Conservation (phyloP, 2,797 vertebrate species). For the Neopelma chrysocephalum region DNA sequence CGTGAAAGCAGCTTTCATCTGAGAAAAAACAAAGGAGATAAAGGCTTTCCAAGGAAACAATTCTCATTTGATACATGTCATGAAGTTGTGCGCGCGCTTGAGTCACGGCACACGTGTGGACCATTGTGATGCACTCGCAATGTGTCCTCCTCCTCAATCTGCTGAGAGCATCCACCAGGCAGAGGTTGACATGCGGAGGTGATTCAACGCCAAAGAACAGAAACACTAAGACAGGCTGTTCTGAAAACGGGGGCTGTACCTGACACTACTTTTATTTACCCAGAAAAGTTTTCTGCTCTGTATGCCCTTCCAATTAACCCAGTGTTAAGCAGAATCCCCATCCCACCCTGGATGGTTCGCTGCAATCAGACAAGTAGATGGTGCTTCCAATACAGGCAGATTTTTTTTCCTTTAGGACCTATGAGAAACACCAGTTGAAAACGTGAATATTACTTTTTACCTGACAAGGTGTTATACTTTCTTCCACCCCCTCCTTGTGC, state of each 20-base stretch:
- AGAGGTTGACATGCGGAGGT: constrained; percentile 25
- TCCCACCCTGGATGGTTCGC: background rate
- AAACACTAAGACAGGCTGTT: background rate
- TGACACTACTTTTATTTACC: background rate
- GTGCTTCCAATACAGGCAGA: background rate
- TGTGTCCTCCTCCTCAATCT: constrained; percentile 53
- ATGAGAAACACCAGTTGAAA: background rate
- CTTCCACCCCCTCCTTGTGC: background rate
- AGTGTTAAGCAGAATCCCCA: background rate
- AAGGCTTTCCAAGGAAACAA: background rate
- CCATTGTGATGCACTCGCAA: background rate
- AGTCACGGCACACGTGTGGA: constrained; percentile 46
- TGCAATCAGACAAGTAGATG: background rate
- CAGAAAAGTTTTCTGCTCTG: background rate
- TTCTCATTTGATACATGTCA: background rate
- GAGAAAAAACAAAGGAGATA: background rate
- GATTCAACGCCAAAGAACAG: background rate
- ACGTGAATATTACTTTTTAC: background rate
- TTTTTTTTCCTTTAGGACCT: background rate
- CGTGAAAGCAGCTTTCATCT: background rate
- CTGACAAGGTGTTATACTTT: background rate
- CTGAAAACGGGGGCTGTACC: background rate
- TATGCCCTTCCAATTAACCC: background rate
- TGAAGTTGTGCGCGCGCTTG: background rate
- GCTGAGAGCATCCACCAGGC: constrained; percentile 40